phyloP scores from a whole-genome alignment of 2,113 vertebrate species.

The Capreolus pygargus region DNA sequence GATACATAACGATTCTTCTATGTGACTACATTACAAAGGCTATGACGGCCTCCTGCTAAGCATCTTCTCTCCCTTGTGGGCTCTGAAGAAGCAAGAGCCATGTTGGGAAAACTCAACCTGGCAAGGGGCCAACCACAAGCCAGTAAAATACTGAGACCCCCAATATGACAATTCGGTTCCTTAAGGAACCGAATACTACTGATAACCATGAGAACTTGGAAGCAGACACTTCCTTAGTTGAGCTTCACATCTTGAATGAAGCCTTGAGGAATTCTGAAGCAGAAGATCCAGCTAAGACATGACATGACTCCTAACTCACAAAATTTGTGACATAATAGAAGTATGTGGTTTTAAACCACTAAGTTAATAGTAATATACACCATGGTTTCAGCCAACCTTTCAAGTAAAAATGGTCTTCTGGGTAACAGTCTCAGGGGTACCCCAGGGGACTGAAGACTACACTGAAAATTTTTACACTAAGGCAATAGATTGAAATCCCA shows the following conservation, averaged over 20 bases:
- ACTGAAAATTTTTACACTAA: not conserved
- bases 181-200: not conserved
- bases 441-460: not conserved
- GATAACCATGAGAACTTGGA: not conserved
- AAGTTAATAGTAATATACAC: not conserved
- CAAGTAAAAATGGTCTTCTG: not conserved
- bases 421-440: not conserved
- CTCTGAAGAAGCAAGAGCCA: not conserved
- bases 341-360: not conserved
- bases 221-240: not conserved
- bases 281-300: slow-evolving; percentile 7
- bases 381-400: not conserved
- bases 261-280: not conserved
- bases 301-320: not conserved
- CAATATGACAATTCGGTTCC: not conserved
- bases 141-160: not conserved
- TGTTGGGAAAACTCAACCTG: not conserved
- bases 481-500: not conserved
- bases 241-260: not conserved
- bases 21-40: not conserved
- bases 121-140: not conserved
- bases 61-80: not conserved
- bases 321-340: not conserved
- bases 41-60: not conserved
- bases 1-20: not conserved